phyloP scores from a whole-genome alignment of 2,888 invertebrate species.

The Unio delphinus region DNA sequence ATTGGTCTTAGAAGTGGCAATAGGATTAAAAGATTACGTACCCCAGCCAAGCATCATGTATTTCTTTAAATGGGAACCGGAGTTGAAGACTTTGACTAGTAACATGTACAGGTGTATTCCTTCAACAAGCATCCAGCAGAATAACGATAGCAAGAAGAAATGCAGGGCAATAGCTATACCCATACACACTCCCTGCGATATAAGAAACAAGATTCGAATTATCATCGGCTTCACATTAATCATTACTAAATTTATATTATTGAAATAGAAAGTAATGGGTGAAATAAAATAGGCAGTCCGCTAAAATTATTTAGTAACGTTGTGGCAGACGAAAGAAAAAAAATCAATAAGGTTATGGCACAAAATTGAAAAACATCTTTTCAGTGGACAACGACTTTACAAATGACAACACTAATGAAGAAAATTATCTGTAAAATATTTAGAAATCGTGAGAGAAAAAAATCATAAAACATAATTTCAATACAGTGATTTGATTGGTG shows the following conservation, averaged over 20 bases:
- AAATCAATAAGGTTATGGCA: too few species aligned
- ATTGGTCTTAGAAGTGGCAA: not conserved
- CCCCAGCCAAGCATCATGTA: conserved; percentile 62
- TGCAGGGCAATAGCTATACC: conserved; percentile 56
- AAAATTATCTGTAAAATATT: too few species aligned
- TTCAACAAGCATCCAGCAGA: conserved; percentile 66
- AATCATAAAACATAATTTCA: too few species aligned
- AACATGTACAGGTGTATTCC: conserved; percentile 61
- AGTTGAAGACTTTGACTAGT: conserved; percentile 61
- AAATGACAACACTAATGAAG: too few species aligned
- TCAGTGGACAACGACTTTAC: too few species aligned
- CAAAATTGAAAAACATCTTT: too few species aligned
- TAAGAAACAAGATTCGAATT: not conserved
- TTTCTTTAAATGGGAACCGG: conserved; percentile 51
- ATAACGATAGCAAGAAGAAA: conserved; percentile 55
- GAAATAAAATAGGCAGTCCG: not conserved
- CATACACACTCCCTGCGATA: conserved; percentile 52
- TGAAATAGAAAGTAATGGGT: not conserved
- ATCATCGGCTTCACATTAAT: not conserved
- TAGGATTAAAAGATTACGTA: conserved; percentile 20
- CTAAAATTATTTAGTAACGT: too few species aligned
- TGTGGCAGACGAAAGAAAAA: too few species aligned
- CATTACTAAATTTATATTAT: not conserved
- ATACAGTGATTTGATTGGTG: too few species aligned
- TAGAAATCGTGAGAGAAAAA: too few species aligned